A percentile compares a stretch with the other conserved stretches of the same genome.
phyloP scores from a whole-genome alignment of 1,140 invertebrate genomes.

The Panulirus ornatus region DNA sequence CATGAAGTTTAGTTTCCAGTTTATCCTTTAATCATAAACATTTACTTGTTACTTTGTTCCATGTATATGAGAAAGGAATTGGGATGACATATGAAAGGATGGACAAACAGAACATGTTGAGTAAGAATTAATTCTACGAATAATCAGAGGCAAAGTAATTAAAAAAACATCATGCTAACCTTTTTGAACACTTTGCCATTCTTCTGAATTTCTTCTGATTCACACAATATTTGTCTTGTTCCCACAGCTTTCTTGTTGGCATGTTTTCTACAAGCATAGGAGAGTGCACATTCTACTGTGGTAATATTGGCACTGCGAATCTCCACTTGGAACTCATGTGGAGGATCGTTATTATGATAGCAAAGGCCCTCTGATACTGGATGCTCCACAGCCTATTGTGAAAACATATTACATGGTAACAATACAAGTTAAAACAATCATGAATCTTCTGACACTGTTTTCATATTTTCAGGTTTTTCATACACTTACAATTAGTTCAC shows the following conservation, averaged over 20 bases:
- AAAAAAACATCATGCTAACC: constrained; percentile 77
- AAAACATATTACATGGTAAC: background rate
- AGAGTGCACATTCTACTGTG: constrained; percentile 80
- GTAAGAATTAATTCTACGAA: background rate
- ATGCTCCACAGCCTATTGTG: constrained; percentile 21
- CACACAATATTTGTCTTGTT: constrained; percentile 92
- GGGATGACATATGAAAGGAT: background rate
- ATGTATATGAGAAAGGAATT: too few species aligned
- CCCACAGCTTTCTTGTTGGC: constrained; percentile 89
- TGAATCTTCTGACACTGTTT: background rate
- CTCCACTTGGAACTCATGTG: constrained; percentile 63
- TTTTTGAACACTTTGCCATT: constrained; percentile 98
- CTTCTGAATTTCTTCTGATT: constrained; percentile 95
- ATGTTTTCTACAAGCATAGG: constrained; percentile 86
- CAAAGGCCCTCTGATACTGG: constrained; percentile 59
- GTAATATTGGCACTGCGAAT: constrained; percentile 64
- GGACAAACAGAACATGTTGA: background rate
- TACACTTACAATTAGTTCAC: background rate
- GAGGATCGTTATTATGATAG: constrained; percentile 55
- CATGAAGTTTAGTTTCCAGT: too few species aligned
- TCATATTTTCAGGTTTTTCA: background rate
- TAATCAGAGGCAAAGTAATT: background rate
- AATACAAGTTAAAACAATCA: background rate
- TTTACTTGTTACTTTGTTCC: too few species aligned
- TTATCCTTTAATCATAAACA: too few species aligned